Evolutionary conservation across 2,888 invertebrate species (phyloP).

Genomic region (Sphaeridia pumilis): DNA sequence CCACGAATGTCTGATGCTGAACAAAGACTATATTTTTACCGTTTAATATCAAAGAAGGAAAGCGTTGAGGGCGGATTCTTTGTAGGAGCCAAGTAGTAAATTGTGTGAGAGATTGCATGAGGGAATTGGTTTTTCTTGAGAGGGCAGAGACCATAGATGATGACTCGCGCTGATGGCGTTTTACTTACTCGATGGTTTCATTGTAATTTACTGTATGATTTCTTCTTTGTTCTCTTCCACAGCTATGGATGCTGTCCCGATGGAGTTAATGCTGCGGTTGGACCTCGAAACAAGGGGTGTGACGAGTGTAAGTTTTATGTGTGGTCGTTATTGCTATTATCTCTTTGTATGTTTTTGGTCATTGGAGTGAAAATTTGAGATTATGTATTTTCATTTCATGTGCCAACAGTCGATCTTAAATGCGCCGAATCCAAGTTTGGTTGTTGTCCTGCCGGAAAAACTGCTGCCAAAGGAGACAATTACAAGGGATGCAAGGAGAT

Average conservation of each 20-base stretch:
- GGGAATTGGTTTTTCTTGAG: too few species aligned
- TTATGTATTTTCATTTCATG: neutral
- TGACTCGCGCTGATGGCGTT: neutral
- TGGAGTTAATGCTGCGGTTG: slow-evolving; percentile 41
- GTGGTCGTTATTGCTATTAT: too few species aligned
- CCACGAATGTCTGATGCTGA: too few species aligned
- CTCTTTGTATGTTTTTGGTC: neutral
- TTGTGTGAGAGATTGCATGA: too few species aligned
- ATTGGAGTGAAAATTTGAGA: neutral
- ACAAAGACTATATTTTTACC: too few species aligned
- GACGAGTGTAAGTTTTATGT: slow-evolving; percentile 13
- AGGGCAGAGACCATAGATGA: neutral
- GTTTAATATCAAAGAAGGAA: too few species aligned
- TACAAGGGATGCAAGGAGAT: slow-evolving; percentile 43
- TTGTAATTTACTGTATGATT: too few species aligned
- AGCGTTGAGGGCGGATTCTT: too few species aligned
- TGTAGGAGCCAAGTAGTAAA: too few species aligned
- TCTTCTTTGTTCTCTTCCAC: too few species aligned
- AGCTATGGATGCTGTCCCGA: slow-evolving; percentile 45
- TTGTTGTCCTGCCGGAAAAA: slow-evolving; percentile 54
- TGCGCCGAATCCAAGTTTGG: slow-evolving; percentile 47
- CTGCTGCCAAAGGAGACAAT: slow-evolving; percentile 52
- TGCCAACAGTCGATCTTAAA: slow-evolving; percentile 9
- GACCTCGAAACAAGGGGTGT: slow-evolving; percentile 39
- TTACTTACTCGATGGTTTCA: too few species aligned